phyloP scores from a whole-genome alignment of 2,113 vertebrate genomes.

The Nestor notabilis region DNA sequence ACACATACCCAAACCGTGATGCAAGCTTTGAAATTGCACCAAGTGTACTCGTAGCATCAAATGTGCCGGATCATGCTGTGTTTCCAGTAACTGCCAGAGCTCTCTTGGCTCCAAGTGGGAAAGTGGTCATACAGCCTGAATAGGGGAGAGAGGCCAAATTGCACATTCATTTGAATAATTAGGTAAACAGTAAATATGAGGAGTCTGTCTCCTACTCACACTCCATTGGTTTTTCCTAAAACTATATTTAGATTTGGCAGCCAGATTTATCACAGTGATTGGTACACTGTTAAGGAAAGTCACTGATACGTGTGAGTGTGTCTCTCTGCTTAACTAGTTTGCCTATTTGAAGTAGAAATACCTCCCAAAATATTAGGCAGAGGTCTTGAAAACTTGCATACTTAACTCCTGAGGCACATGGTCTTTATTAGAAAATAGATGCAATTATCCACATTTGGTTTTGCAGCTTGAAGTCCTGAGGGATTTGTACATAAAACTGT shows the following conservation, averaged over 20 bases:
- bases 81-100: slow-evolving; percentile 33
- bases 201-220: slow-evolving; percentile 19
- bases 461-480: neutral
- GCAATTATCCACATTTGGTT: neutral
- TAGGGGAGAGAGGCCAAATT: slow-evolving; percentile 21
- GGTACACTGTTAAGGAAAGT: slow-evolving; percentile 22
- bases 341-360: slow-evolving; percentile 52
- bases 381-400: neutral
- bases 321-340: slow-evolving; percentile 12
- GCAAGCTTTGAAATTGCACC: slow-evolving; percentile 66
- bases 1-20: slow-evolving; percentile 70
- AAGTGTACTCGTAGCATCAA: slow-evolving; percentile 29
- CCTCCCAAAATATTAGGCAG: neutral
- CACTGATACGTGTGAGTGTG: neutral
- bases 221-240: slow-evolving; percentile 17
- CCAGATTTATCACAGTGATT: neutral
- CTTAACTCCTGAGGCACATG: neutral
- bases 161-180: slow-evolving; percentile 41
- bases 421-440: slow-evolving; percentile 31
- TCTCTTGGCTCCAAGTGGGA: neutral
- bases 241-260: slow-evolving; percentile 46
- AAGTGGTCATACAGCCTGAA: neutral
- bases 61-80: neutral
- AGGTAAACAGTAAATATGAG: slow-evolving; percentile 48
- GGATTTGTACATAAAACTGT: neutral